phyloP scores from a whole-genome alignment of 2,113 vertebrate species.

The Hippopotamus amphibius region DNA sequence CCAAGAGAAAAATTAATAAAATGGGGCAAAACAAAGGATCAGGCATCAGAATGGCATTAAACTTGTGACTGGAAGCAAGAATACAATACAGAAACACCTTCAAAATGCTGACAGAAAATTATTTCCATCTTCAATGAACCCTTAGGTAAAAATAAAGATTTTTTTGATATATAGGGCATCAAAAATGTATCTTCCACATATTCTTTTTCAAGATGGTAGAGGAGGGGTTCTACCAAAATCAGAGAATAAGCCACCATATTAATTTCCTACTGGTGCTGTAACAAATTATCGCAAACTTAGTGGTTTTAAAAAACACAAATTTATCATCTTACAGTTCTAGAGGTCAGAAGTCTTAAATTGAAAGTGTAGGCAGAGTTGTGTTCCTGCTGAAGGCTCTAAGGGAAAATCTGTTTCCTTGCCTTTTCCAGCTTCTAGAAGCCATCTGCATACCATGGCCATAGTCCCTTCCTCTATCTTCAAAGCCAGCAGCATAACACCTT shows the following conservation, averaged over 20 bases:
- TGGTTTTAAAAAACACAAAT: background rate
- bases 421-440: background rate
- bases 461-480: background rate
- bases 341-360: background rate
- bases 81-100: background rate
- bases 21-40: background rate
- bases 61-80: background rate
- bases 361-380: background rate
- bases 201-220: conserved; percentile 11
- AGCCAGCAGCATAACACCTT: background rate
- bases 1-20: background rate
- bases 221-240: background rate
- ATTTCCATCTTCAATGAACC: background rate
- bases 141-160: conserved; percentile 1
- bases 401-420: background rate
- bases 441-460: background rate
- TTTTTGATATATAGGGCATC: background rate
- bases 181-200: background rate
- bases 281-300: background rate
- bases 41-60: background rate
- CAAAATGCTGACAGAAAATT: background rate
- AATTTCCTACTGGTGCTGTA: background rate
- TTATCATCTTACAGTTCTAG: background rate
- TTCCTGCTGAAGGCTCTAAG: background rate
- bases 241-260: background rate